Percentiles rank a stretch among this genome's conserved stretches.
Conservation (phyloP, 2,113 vertebrate species). For the Nestor notabilis region DNA sequence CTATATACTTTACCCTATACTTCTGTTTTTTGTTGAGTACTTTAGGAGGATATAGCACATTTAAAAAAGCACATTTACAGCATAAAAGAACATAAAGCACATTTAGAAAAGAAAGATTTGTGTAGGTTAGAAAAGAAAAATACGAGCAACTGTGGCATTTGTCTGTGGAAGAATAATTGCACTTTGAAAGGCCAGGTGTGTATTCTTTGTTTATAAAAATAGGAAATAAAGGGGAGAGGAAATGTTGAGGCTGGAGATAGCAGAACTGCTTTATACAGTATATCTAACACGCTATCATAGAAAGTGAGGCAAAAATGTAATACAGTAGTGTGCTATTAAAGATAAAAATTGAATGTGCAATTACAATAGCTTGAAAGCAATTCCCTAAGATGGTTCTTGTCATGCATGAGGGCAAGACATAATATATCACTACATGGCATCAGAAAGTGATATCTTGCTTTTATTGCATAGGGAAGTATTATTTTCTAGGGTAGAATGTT, state of each 20-base stretch:
- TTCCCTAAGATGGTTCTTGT: neutral
- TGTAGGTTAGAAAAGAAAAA: neutral
- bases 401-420: neutral
- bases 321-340: neutral
- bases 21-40: neutral
- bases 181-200: neutral
- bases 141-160: neutral
- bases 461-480: neutral
- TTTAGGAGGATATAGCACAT: neutral
- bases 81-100: neutral
- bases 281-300: neutral
- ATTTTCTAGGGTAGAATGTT: neutral
- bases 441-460: neutral
- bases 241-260: neutral
- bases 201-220: neutral
- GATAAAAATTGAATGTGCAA: neutral
- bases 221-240: neutral
- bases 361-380: conserved; percentile 8
- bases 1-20: neutral
- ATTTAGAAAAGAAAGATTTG: neutral
- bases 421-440: neutral
- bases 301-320: neutral
- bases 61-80: neutral
- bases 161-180: neutral
- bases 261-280: neutral